Base-by-base conservation (phyloP, 1,140 invertebrate species). In the Homalodisca vitripennis region DNA sequence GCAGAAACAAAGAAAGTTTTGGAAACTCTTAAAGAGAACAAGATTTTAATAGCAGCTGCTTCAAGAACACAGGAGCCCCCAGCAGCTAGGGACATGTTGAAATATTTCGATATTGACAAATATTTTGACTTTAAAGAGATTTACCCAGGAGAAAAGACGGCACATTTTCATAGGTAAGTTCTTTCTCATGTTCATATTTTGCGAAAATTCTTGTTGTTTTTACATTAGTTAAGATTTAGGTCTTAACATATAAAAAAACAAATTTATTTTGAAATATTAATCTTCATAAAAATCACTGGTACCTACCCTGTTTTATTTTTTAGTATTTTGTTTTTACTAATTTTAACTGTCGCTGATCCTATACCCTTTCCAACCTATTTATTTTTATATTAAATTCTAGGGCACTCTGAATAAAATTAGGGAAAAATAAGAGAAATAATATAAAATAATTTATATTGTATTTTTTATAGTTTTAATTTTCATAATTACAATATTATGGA, bases 81-180 rank as follows among this genome's bases (percentile, higher is more conserved):
- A 41, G 89, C 87, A 48, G 91, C 90, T 1, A 81, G 86, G 65
- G 82, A 88, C 71, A 79, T 93, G n/a, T 71, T 91, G 3, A 70
- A 86, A 14, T 78, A 91, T 29, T 89, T 90, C 77, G 83, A 82
- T 26, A 92, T 89, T 89, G 79, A 89, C 20, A 83, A 87, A 74
- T 91, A 87, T 79, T 87, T 92, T 73, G 80, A 81, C 22, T 88
- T 88, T 73, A 85, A 85, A 76, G 86, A 92, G 81, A 92, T 92
- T 70, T 92, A 89, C 82, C 90, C 90, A 30, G 90, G 89, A 22
- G 80, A 77, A 68, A 92, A 93, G 83, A 79, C 82, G 13, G 82
- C 78, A 62, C 90, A 93, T 80, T 91, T 92, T 79, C 79, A 82
- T 65, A 84, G 81, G 89, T 90, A 83, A 82, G 80, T 80, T 22